Base-by-base conservation (phyloP, 2,113 vertebrate species). In the Poeciliopsis prolifica region DNA sequence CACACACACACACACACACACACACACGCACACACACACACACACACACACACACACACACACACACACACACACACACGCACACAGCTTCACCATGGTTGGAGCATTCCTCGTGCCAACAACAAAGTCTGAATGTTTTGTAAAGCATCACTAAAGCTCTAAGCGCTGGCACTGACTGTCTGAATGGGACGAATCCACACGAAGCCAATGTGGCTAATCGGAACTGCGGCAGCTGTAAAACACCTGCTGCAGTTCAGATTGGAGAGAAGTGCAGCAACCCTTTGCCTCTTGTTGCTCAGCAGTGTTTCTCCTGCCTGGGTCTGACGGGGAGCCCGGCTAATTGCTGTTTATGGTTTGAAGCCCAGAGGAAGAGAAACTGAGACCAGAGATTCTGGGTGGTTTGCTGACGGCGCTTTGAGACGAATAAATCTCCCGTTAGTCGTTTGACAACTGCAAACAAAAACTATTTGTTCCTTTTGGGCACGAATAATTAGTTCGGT, bases 141-240 rank as follows among this genome's bases (percentile, higher is more conserved):
- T 17, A 68, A 64, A 33, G 1, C 72, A 54, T 72, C 51, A 68
- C 4, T 54, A 37, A 75, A 65, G 4, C 42, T 28, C 28, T 68
- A 67, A 80, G 54, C 54, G 61, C 26, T 70, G 31, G 33, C 9
- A 29, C 31, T 29, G 14, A 63, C 63, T 65, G 22, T 44, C 42
- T 79, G 60, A 84, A 79, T 65, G 75, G 51, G 29, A 65, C 48
- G 17, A 76, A 24, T 70, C 78, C 64, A 31, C 61, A 77, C 35
- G 2, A 37, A 69, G 70, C 78, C 68, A 17, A 8, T 40, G 17
- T 40, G 40, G 40, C 12, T 42, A 42, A 42, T 42, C 40, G 4
- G 3, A 42, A 15, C 40, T 42, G 40, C 40, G 14, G 40, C 40
- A 63, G 14, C 0, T 35, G 51, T 72, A 30, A 63, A 54, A 61